Evolutionary conservation across 2,888 invertebrate genomes (phyloP).

Genomic region (Chymomyza procnemis): DNA sequence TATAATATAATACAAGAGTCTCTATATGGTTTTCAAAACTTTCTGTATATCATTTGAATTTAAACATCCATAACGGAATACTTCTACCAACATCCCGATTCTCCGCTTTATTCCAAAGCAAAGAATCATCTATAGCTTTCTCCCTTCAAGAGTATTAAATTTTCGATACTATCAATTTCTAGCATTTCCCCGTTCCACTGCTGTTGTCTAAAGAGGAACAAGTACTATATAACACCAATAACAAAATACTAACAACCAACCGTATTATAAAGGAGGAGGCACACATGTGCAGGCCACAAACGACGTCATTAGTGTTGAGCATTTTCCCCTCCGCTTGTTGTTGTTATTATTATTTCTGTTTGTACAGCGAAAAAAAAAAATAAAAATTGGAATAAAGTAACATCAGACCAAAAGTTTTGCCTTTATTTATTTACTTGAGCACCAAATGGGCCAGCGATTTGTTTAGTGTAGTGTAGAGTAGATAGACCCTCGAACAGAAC

Average conservation of each 20-base stretch:
- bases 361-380: constrained; percentile 47
- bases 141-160: background rate
- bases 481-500: background rate
- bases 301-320: constrained; percentile 65
- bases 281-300: constrained; percentile 51
- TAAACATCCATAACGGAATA: too few species aligned
- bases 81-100: too few species aligned
- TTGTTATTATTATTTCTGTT: constrained; percentile 34
- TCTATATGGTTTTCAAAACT: too few species aligned
- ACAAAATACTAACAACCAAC: background rate
- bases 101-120: too few species aligned
- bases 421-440: constrained; percentile 63
- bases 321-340: constrained; percentile 37
- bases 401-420: constrained; percentile 55
- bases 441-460: constrained; percentile 11
- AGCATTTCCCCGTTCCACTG: background rate
- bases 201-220: background rate
- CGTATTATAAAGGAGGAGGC: constrained; percentile 11
- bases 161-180: background rate
- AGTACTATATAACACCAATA: background rate
- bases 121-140: too few species aligned
- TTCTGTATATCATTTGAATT: too few species aligned
- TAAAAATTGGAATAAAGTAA: constrained; percentile 43
- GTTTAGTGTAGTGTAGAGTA: background rate
- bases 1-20: too few species aligned